These are phyloP conservation scores for Oophaga sylvatica DNA, from an alignment of 2,797 vertebrate species.

Conservation along the genomic window DNA sequence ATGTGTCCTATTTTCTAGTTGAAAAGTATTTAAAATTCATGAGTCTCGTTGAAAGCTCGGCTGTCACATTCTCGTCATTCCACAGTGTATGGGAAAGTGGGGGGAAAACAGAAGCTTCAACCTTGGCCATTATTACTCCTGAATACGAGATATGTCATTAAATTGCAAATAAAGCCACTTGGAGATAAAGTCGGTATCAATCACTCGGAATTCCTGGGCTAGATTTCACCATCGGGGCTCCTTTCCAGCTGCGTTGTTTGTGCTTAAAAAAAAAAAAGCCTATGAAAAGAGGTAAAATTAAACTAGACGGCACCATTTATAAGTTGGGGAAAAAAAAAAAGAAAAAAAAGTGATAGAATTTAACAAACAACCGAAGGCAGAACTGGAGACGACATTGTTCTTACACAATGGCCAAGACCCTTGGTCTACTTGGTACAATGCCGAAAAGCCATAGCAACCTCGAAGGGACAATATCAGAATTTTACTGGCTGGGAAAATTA, in stretches of 20 bases:
- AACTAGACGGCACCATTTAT: constrained; percentile 49
- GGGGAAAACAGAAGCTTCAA: constrained; percentile 80
- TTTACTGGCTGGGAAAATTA: not conserved
- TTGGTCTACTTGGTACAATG: constrained; percentile 25
- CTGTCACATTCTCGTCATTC: constrained; percentile 90
- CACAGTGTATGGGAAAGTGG: constrained; percentile 81
- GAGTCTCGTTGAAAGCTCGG: constrained; percentile 81
- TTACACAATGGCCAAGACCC: constrained; percentile 18
- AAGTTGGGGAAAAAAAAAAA: not conserved
- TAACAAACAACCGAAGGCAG: not conserved
- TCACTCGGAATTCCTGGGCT: constrained; percentile 82
- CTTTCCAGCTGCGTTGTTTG: constrained; percentile 72
- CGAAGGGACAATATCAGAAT: not conserved
- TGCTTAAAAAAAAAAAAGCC: constrained; percentile 65
- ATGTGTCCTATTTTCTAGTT: constrained; percentile 84
- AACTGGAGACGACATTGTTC: constrained; percentile 14
- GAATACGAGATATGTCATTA: constrained; percentile 89
- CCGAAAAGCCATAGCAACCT: constrained; percentile 8
- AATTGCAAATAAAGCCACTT: constrained; percentile 85
- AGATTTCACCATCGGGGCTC: constrained; percentile 74
- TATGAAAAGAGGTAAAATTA: constrained; percentile 66
- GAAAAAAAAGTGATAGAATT: constrained; percentile 10
- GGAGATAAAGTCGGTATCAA: constrained; percentile 83
- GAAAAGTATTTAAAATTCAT: constrained; percentile 95
- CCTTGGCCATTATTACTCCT: constrained; percentile 78